Base-by-base conservation (phyloP, 2,113 vertebrate genomes). In the Poecile atricapillus region DNA sequence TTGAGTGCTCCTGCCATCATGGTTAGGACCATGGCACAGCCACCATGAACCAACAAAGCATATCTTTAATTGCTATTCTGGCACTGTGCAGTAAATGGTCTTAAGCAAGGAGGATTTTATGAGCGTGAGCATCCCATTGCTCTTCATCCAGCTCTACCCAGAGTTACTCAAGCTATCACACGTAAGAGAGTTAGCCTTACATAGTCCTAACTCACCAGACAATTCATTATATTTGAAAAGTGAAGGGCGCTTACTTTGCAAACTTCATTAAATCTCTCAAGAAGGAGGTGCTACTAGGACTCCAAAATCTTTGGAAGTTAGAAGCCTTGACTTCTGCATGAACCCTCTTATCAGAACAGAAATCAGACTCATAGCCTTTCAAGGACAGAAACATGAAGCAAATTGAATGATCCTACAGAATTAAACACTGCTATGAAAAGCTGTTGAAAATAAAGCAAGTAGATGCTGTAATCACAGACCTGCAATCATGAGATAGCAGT, bases 371-470 rank as follows among this genome's bases (percentile, higher is more conserved):
- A 83, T 55, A 39, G 86, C 87, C 62, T 93, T 97, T 97, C 95
- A 97, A 96, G 91, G 94, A 93, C 87, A 97, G 91, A 80, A 94
- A 92, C 76, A 92, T 91, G 83, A 92, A 77, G 93, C 87, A 97
- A 94, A 97, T 20, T 67, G 82, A 97, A 87, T 84, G 92, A 86
- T 95, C 67, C 89, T 78, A 71, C 69, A 97, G 96, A 96, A 88
- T 77, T 89, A 82, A 87, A 87, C 6, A 24, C 19, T 37, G 89
- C 91, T 95, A 49, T 81, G 92, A 97, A 97, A 97, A 90, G 89
- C 63, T 93, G 73, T 58, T 97, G 94, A 94, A 95, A 93, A 96
- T 89, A 89, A 95, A 86, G 71, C 83, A 74, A 95, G 82, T 81
- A 93, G 89, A 50, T 80, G 90, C 78, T 94, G 79, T 81, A 89